Conservation (phyloP, 1,140 invertebrate species). For the Zaprionus inermis region DNA sequence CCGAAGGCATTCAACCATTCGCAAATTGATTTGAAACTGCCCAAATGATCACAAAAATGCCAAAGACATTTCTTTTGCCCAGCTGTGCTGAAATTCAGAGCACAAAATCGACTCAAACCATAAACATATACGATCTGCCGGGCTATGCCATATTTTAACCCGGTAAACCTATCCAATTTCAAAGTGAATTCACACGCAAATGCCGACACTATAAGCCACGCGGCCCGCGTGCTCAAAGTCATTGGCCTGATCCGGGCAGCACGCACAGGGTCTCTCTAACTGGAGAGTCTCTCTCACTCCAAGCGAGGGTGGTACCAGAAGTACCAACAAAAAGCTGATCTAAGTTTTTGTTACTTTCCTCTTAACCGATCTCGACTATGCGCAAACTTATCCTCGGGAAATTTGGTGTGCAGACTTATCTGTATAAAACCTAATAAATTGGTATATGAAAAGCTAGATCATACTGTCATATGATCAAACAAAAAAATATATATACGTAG, state of each 20-base stretch:
- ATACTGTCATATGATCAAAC: no score
- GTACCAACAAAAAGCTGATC: background rate
- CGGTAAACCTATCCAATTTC: constrained; percentile 63
- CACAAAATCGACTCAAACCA: no score
- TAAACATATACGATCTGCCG: no score
- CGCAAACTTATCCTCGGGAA: background rate
- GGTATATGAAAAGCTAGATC: no score
- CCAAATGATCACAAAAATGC: constrained; percentile 49
- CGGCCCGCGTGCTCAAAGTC: constrained; percentile 28
- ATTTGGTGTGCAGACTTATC: background rate
- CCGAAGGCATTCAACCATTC: constrained; percentile 56
- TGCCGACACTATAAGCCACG: constrained; percentile 42
- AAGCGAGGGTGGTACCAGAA: constrained; percentile 13
- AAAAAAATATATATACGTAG: no score
- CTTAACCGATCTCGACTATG: background rate
- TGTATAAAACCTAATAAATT: no score
- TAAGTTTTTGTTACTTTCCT: background rate
- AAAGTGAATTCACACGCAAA: constrained; percentile 77
- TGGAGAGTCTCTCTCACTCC: constrained; percentile 6
- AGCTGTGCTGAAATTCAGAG: constrained; percentile 42
- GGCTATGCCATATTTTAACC: constrained; percentile 8
- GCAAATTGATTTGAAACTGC: constrained; percentile 73
- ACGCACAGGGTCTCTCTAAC: background rate
- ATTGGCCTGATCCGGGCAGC: constrained; percentile 38
- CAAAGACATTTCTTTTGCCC: constrained; percentile 6